Conservation (phyloP, 2,797 vertebrate genomes). For the Lagocephalus sceleratus region DNA sequence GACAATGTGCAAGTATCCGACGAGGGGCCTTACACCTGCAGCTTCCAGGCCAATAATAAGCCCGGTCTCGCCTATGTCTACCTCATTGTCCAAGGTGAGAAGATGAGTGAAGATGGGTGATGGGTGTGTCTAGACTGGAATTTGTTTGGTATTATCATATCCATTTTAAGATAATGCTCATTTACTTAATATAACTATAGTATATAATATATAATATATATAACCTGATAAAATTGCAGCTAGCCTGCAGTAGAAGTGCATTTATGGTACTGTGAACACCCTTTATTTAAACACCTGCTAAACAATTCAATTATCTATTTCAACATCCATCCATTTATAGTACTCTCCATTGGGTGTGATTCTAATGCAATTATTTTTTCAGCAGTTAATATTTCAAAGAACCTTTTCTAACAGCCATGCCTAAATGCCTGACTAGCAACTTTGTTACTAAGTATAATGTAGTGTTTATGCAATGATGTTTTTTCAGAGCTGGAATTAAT, state of each 20-base stretch:
- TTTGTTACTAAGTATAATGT: neutral
- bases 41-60: slow-evolving; percentile 88
- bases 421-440: slow-evolving; percentile 14
- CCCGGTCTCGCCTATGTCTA: slow-evolving; percentile 86
- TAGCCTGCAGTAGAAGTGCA: slow-evolving; percentile 6
- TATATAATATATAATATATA: too few relatives aligned
- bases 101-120: too few relatives aligned
- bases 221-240: slow-evolving; percentile 23
- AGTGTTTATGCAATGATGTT: slow-evolving; percentile 4
- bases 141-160: slow-evolving; percentile 8
- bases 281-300: slow-evolving; percentile 21
- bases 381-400: slow-evolving; percentile 14
- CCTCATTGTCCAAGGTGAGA: slow-evolving; percentile 89
- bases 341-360: slow-evolving; percentile 27
- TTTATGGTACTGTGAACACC: slow-evolving; percentile 15
- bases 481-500: neutral
- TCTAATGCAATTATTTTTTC: slow-evolving; percentile 33
- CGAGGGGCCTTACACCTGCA: slow-evolving; percentile 90
- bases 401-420: slow-evolving; percentile 11
- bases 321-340: slow-evolving; percentile 27
- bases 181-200: slow-evolving; percentile 21
- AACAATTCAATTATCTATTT: slow-evolving; percentile 43
- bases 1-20: slow-evolving; percentile 83
- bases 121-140: neutral
- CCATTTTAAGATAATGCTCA: neutral